These are phyloP conservation scores for Papilio dardanus DNA, from an alignment of 1,140 invertebrate genomes.

Conservation along the genomic window DNA sequence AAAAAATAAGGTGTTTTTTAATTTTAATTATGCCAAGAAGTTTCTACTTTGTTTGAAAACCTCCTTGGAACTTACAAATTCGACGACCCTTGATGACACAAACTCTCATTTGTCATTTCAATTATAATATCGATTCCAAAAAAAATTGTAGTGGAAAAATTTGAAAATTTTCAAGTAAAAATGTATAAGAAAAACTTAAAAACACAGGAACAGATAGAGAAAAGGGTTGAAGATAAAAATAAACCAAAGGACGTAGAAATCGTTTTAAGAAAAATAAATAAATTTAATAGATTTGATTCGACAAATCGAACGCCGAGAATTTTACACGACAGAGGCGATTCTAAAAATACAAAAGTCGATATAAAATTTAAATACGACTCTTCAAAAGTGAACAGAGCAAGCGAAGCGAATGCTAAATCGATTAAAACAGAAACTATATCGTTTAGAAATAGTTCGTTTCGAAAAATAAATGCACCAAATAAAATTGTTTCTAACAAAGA, in stretches of 20 bases:
- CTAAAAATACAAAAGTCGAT: slow-evolving; percentile 1
- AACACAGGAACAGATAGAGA: not conserved
- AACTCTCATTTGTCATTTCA: not conserved
- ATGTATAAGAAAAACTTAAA: slow-evolving; percentile 19
- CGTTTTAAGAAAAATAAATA: slow-evolving; percentile 13
- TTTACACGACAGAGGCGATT: slow-evolving; percentile 14
- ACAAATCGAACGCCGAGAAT: not conserved
- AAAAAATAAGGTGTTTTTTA: not conserved
- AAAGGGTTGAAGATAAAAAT: slow-evolving; percentile 7
- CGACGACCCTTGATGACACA: not conserved
- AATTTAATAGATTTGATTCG: not conserved
- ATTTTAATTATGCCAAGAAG: not conserved
- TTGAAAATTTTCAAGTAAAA: slow-evolving; percentile 19
- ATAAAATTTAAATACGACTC: slow-evolving; percentile 6
- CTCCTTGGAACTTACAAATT: not conserved
- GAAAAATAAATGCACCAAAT: slow-evolving; percentile 7
- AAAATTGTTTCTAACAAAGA: not conserved
- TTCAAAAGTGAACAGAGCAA: not conserved
- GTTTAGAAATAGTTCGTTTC: not conserved
- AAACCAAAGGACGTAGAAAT: not conserved
- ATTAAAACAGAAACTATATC: not conserved
- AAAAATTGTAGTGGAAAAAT: not conserved
- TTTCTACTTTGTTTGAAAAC: not conserved
- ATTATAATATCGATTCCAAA: not conserved
- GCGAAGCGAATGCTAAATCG: not conserved